Evolutionary conservation across 2,888 invertebrate species (phyloP), one percentile per base, ranked within the genome.

Genomic region (Peribatodes rhomboidaria): DNA sequence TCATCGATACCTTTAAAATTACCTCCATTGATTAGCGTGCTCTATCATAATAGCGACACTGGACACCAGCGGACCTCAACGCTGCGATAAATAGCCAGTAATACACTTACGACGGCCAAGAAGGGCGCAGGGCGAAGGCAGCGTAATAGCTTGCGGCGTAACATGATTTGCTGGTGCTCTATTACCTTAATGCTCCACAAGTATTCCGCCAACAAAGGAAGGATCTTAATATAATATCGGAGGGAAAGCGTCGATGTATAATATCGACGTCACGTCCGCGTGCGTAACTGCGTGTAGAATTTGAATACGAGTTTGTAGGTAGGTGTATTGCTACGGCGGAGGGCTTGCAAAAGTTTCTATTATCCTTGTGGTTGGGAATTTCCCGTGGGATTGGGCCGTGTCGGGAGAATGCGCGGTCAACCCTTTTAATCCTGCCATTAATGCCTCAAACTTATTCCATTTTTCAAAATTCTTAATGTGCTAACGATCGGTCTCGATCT

Each of bases 11-110:
- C 64, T 72, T 58, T 31, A 47, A 73, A 74, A 79, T 79, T 78
- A 78, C 71, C 72, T 76, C 33, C 22, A n/a, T 71, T 70, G 75
- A 76, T 81, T 61, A 73, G 68, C 76, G 67, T 69, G 72, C 65
- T 77, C 74, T 70, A 79, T 81, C 82, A 79, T 75, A 74, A 81
- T 80, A 83, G 76, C 77, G 76, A 74, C 75, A 74, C 41, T 39
- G 75, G 69, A 69, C 56, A 66, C 68, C 61, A 63, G 68, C 81
- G 84, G 68, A 63, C 52, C 84, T 87, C 84, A 82, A 83, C 85
- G 87, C 82, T 84, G 85, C 85, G 85, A 87, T 87, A 89, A 90
- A 89, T 90, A 88, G 88, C 86, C 81, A 66, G 85, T 90, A 90
- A 89, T 89, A 87, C 82, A 90, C 85, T 90, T 87, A 89, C 50